Base-by-base conservation (phyloP, 1,140 invertebrate species). In the Pristionchus pacificus region DNA sequence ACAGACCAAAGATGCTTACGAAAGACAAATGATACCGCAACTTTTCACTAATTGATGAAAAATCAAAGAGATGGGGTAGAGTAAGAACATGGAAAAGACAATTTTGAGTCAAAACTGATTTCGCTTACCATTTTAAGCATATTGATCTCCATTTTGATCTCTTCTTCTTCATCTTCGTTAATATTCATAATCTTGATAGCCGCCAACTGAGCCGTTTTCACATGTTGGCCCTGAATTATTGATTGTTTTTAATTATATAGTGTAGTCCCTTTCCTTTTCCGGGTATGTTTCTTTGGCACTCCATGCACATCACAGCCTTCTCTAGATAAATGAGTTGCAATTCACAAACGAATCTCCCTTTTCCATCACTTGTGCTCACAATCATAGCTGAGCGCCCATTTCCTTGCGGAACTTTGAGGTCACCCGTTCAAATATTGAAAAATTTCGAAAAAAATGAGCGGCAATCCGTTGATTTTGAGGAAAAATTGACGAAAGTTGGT, bases 101-200 rank as follows among this genome's bases (percentile, higher is more conserved):
- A 13, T 65, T 31, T 33, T 27, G 29, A 32, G 74, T 59, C 32
- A 58, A 25, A 27, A 28, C 19, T n/a, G n/a, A n/a, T n/a, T n/a
- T n/a, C 38, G 49, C 76, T 29, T 75, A 88, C 87, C 83, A 90
- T 95, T 87, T 97, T 97, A 67, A 99, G 88, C 78, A 98, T 96
- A 89, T 98, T 98, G 74, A 99, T 98, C 88, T 98, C 96, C 77
- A 98, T 88, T 87, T 98, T 98, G 71, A 99, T 98, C 89, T 99
- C 96, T 87, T 98, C 96, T 84, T 98, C 96, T 87, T 99, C 96
- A 86, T 99, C 96, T 87, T 98, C 94, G 72, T 94, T 98, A 76
- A 98, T 95, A 86, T 97, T 95, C 96, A 98, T 98, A 55, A 98
- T 93, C 88, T 99, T 98, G 85, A 98, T 98, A 85, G 96, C 96